phyloP scores from a whole-genome alignment of 2,113 vertebrate genomes.

The Sylvilagus bachmani region DNA sequence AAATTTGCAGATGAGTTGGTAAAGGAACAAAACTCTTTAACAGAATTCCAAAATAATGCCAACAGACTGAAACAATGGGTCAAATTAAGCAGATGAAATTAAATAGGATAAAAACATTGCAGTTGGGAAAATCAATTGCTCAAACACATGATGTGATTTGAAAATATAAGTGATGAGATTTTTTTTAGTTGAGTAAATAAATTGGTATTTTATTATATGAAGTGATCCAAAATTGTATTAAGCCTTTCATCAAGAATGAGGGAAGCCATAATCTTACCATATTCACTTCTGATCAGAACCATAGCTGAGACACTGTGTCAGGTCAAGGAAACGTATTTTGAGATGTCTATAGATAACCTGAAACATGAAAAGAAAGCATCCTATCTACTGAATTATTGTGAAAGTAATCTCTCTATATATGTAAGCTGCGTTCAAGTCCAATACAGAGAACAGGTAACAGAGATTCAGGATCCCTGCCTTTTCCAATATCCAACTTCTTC shows the following conservation, averaged over 20 bases:
- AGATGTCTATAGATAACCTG: not conserved
- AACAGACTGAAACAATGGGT: not conserved
- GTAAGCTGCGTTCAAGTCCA: not conserved
- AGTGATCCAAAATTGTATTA: not conserved
- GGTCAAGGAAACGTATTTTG: not conserved
- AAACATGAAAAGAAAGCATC: not conserved
- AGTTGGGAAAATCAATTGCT: not conserved
- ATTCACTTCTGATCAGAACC: not conserved
- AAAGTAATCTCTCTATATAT: not conserved
- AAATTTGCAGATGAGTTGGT: not conserved
- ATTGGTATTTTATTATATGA: not conserved
- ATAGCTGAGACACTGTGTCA: not conserved
- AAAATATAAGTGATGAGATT: slow-evolving; percentile 15
- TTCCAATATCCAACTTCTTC: not conserved
- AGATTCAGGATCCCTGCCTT: not conserved
- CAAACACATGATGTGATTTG: not conserved
- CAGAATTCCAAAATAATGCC: slow-evolving; percentile 4
- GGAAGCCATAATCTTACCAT: not conserved
- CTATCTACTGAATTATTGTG: not conserved
- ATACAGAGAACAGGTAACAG: not conserved
- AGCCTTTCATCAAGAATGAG: not conserved
- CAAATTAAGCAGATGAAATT: slow-evolving; percentile 8
- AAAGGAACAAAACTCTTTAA: slow-evolving; percentile 8
- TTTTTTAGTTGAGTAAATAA: not conserved
- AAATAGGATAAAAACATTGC: not conserved